Percentiles rank a stretch among this genome's conserved stretches.
These are phyloP conservation scores for Drosophila tropicalis DNA, from an alignment of 1,140 invertebrate genomes.

Conservation along the genomic window DNA sequence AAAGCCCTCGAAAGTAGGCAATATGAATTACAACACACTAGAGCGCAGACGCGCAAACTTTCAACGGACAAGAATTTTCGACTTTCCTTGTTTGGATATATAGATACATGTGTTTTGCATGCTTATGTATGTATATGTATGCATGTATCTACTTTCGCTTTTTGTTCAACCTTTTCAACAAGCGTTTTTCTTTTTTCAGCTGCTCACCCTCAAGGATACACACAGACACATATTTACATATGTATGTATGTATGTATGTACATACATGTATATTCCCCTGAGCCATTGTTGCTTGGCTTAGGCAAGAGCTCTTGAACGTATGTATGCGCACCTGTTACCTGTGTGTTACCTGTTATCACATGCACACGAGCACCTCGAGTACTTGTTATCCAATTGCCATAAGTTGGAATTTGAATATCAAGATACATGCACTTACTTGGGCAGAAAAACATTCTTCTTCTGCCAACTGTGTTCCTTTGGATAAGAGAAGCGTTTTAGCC, in stretches of 20 bases:
- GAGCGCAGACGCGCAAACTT: conserved; percentile 64
- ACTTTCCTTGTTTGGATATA: not conserved
- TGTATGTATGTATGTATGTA: not conserved
- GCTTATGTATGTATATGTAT: conserved; percentile 19
- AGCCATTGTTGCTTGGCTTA: conserved; percentile 31
- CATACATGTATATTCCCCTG: conserved; percentile 32
- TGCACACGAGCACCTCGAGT: not conserved
- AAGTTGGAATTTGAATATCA: conserved; percentile 10
- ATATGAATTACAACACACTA: conserved; percentile 55
- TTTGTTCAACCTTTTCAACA: conserved; percentile 30
- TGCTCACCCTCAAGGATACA: conserved; percentile 51
- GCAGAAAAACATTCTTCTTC: not conserved
- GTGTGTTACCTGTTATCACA: conserved; percentile 38
- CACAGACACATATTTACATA: conserved; percentile 35
- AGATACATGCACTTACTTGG: not conserved
- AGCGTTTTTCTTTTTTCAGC: conserved; percentile 9
- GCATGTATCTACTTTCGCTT: conserved; percentile 52
- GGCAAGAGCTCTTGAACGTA: conserved; percentile 14
- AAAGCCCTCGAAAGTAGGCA: conserved; percentile 67
- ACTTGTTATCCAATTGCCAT: conserved; percentile 12
- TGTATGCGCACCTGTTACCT: conserved; percentile 62
- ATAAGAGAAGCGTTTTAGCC: not conserved
- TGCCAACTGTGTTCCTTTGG: conserved; percentile 2
- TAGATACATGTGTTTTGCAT: not conserved
- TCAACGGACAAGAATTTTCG: conserved; percentile 11